phyloP scores from a whole-genome alignment of 2,797 vertebrate species.

The Pseudochaenichthys georgianus region DNA sequence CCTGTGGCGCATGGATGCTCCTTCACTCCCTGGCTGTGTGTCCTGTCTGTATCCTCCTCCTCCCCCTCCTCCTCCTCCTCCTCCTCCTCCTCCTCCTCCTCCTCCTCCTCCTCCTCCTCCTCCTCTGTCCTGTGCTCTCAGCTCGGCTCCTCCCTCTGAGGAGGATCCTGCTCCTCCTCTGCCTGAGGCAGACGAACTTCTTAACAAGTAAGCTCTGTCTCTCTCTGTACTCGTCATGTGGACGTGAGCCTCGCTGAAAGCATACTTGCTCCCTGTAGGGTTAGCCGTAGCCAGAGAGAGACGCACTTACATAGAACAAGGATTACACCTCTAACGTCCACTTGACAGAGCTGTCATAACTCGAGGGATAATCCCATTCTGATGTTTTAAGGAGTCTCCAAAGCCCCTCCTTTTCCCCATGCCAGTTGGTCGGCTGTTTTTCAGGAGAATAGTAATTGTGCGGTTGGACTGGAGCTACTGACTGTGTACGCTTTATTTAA shows the following conservation, averaged over 20 bases:
- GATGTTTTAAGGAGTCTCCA: not conserved
- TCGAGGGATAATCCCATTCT: not conserved
- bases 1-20: conserved; percentile 38
- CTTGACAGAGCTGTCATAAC: not conserved
- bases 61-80: conserved; percentile 35
- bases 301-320: not conserved
- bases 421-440: no score
- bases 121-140: conserved; percentile 75
- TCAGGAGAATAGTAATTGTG: no score
- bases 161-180: conserved; percentile 92
- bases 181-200: conserved; percentile 94
- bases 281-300: not conserved
- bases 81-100: not conserved
- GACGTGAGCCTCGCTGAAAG: conserved; percentile 5
- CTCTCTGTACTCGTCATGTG: conserved; percentile 27
- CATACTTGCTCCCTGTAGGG: not conserved
- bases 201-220: conserved; percentile 92
- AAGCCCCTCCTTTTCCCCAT: not conserved
- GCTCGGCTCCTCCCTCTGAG: conserved; percentile 89
- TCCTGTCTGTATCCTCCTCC: not conserved
- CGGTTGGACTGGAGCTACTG: not conserved
- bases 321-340: not conserved
- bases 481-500: not conserved
- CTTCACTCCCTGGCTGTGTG: conserved; percentile 13
- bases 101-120: conserved; percentile 25